phyloP scores from a whole-genome alignment of 2,113 vertebrate genomes.

The Mugil cephalus region DNA sequence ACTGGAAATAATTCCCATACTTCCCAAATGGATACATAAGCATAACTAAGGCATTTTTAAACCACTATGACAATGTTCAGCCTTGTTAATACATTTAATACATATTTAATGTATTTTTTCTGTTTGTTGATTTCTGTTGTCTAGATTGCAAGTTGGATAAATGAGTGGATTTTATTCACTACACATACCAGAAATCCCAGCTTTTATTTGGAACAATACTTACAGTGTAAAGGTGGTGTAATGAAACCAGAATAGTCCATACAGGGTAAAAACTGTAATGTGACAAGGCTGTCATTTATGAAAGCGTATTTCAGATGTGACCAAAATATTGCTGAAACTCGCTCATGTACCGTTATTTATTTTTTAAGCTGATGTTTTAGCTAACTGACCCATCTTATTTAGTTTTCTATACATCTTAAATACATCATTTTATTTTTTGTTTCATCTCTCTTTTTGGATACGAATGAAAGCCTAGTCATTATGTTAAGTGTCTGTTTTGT shows the following conservation, averaged over 20 bases:
- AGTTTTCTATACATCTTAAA: not conserved
- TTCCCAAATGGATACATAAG: not conserved
- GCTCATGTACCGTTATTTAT: not conserved
- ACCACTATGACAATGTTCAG: not conserved
- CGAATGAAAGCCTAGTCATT: not conserved
- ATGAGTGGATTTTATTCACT: conserved; percentile 11
- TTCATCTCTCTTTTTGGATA: not conserved
- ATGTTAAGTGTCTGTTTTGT: not conserved
- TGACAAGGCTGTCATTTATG: not conserved
- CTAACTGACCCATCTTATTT: not conserved
- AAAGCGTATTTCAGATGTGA: conserved; percentile 47
- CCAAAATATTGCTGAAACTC: conserved; percentile 59
- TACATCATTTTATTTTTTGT: not conserved
- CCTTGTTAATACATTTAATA: no score
- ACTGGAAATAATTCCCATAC: not conserved
- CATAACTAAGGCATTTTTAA: not conserved
- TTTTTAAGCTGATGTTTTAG: no score
- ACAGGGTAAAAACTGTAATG: not conserved
- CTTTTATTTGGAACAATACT: not conserved
- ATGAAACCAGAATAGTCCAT: not conserved
- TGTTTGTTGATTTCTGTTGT: not conserved
- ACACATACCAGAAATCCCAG: not conserved
- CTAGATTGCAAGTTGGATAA: not conserved
- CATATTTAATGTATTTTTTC: not conserved
- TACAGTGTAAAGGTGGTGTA: not conserved